Conservation (phyloP, 1,140 invertebrate species). For the Drosophila athabasca region DNA sequence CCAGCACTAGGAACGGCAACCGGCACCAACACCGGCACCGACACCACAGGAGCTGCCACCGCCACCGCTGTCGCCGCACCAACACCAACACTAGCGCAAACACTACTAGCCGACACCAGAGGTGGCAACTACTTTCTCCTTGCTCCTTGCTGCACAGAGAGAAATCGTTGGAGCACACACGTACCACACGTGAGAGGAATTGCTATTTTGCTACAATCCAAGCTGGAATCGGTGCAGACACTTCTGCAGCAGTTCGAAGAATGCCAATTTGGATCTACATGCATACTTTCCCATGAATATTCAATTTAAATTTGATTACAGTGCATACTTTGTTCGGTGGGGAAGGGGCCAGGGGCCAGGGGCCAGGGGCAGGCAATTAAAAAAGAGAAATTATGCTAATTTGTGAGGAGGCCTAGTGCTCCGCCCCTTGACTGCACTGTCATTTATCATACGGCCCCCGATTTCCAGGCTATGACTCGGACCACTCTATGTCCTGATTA, state of each 20-base stretch:
- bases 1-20: constrained; percentile 38
- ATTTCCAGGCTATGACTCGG: constrained; percentile 34
- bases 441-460: constrained; percentile 71
- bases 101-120: constrained; percentile 19
- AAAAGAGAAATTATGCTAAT: constrained; percentile 72
- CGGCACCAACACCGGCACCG: constrained; percentile 15
- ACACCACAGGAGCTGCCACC: constrained; percentile 30
- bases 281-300: too few species aligned
- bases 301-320: not conserved
- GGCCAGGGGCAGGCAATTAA: constrained; percentile 21
- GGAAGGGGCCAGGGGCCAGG: not conserved
- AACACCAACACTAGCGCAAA: constrained; percentile 28
- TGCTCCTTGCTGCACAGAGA: constrained; percentile 2
- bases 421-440: constrained; percentile 39
- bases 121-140: not conserved
- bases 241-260: too few species aligned
- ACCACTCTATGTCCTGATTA: not conserved
- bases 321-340: constrained; percentile 10
- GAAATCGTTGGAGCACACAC: too few species aligned
- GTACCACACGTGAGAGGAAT: too few species aligned
- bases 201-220: too few species aligned
- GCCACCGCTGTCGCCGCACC: constrained; percentile 9
- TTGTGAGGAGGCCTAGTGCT: constrained; percentile 13
- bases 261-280: too few species aligned
- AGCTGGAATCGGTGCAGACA: too few species aligned